Percentiles rank a stretch among this genome's conserved stretches.
These are phyloP conservation scores for Orthonevra nobilis DNA, from an alignment of 2,888 invertebrate species.

Conservation along the genomic window DNA sequence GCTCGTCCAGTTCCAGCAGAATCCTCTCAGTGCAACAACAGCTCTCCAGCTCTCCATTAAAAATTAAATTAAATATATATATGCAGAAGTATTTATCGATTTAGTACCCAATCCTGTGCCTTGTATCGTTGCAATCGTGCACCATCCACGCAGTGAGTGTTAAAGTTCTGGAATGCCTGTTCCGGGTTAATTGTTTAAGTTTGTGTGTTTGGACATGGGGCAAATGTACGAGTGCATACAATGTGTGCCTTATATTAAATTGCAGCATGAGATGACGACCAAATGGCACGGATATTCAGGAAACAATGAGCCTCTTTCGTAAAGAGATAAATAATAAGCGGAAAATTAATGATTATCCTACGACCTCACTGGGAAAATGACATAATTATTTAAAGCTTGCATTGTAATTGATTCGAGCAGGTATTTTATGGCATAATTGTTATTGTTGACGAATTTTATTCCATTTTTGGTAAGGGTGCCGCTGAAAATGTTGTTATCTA, in stretches of 20 bases:
- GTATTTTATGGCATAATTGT: too few species aligned
- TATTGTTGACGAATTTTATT: too few species aligned
- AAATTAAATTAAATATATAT: conserved; percentile 39
- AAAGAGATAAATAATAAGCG: too few species aligned
- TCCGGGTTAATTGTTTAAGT: neutral
- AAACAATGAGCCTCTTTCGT: conserved; percentile 40
- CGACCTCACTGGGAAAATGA: too few species aligned
- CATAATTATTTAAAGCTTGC: too few species aligned
- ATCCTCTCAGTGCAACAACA: too few species aligned
- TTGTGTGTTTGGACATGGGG: neutral
- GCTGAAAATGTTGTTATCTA: too few species aligned
- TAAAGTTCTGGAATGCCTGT: neutral
- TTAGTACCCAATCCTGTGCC: conserved; percentile 11
- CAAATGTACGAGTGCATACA: neutral
- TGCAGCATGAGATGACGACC: conserved; percentile 15
- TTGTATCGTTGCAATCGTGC: neutral
- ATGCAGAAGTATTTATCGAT: too few species aligned
- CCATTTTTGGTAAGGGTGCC: too few species aligned
- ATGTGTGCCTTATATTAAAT: conserved; percentile 5
- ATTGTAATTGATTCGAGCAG: too few species aligned
- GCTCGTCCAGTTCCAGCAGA: neutral
- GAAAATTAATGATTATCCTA: too few species aligned
- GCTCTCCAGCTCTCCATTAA: conserved; percentile 18
- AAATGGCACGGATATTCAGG: conserved; percentile 18
- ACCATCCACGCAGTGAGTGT: neutral